phyloP scores from a whole-genome alignment of 2,888 invertebrate genomes.

The Melolontha melolontha region DNA sequence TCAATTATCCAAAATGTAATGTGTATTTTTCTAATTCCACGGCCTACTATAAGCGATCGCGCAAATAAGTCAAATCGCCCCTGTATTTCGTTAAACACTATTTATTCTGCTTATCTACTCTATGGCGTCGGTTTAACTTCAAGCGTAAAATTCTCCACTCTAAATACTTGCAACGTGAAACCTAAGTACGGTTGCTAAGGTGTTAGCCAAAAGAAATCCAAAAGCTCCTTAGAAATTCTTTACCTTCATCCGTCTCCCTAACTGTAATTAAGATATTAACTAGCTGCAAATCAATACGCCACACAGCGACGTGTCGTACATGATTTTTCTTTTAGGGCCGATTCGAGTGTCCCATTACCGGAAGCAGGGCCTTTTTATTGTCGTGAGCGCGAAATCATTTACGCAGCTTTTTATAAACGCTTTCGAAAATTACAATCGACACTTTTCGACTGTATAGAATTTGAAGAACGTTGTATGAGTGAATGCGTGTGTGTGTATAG shows the following conservation, averaged over 20 bases:
- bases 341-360: slow-evolving; percentile 10
- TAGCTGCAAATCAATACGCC: slow-evolving; percentile 31
- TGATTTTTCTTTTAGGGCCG: slow-evolving; percentile 35
- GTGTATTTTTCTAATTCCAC: too few species aligned
- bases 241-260: slow-evolving; percentile 16
- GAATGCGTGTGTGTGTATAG: neutral
- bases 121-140: too few species aligned
- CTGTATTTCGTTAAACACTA: too few species aligned
- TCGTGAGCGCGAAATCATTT: slow-evolving; percentile 14
- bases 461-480: neutral
- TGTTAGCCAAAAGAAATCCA: slow-evolving; percentile 30
- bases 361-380: slow-evolving; percentile 29
- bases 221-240: slow-evolving; percentile 16
- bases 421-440: slow-evolving; percentile 31
- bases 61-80: too few species aligned
- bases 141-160: too few species aligned
- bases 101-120: too few species aligned
- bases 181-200: neutral
- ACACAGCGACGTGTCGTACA: slow-evolving; percentile 15
- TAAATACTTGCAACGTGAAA: too few species aligned
- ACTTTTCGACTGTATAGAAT: slow-evolving; percentile 1
- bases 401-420: slow-evolving; percentile 20
- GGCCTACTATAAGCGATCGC: too few species aligned
- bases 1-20: too few species aligned
- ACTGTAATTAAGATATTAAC: slow-evolving; percentile 36